These are phyloP conservation scores for Cephalotes varians DNA, from an alignment of 2,888 invertebrate species.

Conservation along the genomic window DNA sequence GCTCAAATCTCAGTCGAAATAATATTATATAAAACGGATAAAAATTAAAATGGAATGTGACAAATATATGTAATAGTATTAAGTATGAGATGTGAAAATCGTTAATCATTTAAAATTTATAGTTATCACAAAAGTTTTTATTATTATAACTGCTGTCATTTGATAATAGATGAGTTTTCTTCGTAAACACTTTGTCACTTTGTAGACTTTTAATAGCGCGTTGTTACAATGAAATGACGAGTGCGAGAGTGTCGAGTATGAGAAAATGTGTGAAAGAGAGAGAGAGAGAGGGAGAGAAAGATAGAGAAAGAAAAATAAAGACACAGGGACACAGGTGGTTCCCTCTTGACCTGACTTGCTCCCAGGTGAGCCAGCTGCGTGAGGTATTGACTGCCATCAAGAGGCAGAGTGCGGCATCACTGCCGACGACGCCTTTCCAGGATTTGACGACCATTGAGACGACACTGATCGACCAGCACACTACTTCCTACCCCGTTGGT, in stretches of 20 bases:
- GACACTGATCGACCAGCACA: slow-evolving; percentile 85
- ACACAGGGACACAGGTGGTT: slow-evolving; percentile 59
- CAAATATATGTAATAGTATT: not conserved
- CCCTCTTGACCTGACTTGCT: slow-evolving; percentile 81
- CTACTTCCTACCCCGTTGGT: slow-evolving; percentile 84
- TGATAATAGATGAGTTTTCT: slow-evolving; percentile 10
- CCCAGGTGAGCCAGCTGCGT: slow-evolving; percentile 86
- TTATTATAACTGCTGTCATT: not conserved
- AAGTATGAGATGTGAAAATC: not conserved
- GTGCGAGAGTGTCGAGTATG: slow-evolving; percentile 13
- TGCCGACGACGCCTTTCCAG: slow-evolving; percentile 83
- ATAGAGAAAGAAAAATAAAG: slow-evolving; percentile 45
- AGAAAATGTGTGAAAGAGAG: slow-evolving; percentile 10
- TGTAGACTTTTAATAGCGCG: not conserved
- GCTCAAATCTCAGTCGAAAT: not conserved
- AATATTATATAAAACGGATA: not conserved
- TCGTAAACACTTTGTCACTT: not conserved
- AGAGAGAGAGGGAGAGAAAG: slow-evolving; percentile 17
- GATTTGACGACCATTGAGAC: slow-evolving; percentile 85
- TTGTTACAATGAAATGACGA: slow-evolving; percentile 4
- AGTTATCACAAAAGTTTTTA: not conserved
- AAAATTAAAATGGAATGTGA: not conserved
- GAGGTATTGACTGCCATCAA: slow-evolving; percentile 85
- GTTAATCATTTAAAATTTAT: not conserved
- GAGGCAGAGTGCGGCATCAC: slow-evolving; percentile 83